Percentiles rank a stretch among this genome's conserved stretches.
These are phyloP conservation scores for Propithecus coquereli DNA, from an alignment of 2,113 vertebrate species.

Conservation along the genomic window DNA sequence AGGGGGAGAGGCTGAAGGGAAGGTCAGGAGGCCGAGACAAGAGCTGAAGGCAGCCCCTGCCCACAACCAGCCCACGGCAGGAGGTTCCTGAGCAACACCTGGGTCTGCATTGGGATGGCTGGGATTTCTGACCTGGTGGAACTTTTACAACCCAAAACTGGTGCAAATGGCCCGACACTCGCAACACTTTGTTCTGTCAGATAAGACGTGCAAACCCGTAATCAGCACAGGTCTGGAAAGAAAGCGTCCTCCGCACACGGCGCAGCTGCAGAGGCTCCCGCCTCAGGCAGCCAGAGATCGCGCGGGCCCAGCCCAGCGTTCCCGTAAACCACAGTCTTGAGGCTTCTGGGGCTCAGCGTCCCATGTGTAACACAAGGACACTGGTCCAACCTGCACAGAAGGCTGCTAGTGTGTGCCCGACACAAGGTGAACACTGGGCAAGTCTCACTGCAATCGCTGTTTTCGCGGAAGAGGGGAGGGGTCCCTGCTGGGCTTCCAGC, in stretches of 20 bases:
- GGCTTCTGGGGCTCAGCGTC: neutral
- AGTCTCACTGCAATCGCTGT: accelerated
- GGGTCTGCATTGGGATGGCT: neutral
- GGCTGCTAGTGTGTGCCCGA: too few species aligned
- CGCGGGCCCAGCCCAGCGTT: accelerated
- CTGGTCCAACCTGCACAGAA: accelerated
- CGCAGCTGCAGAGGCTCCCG: too few species aligned
- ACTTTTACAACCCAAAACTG: neutral
- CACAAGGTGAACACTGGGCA: accelerated
- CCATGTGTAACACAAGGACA: neutral
- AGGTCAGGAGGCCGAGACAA: neutral
- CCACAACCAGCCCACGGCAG: neutral
- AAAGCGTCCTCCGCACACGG: too few species aligned
- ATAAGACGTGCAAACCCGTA: neutral
- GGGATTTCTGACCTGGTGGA: neutral
- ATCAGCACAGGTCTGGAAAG: neutral
- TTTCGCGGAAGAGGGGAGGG: neutral
- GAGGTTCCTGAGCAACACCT: accelerated
- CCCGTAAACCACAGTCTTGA: accelerated
- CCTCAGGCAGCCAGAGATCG: accelerated
- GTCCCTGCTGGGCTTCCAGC: neutral
- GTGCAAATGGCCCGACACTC: too few species aligned
- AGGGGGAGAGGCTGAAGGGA: neutral
- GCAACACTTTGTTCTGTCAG: neutral
- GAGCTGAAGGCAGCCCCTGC: neutral